Percentiles rank a stretch among this genome's conserved stretches.
Evolutionary conservation across 2,888 invertebrate genomes (phyloP).

Genomic region (Scaptomyza cyrtandrae): DNA sequence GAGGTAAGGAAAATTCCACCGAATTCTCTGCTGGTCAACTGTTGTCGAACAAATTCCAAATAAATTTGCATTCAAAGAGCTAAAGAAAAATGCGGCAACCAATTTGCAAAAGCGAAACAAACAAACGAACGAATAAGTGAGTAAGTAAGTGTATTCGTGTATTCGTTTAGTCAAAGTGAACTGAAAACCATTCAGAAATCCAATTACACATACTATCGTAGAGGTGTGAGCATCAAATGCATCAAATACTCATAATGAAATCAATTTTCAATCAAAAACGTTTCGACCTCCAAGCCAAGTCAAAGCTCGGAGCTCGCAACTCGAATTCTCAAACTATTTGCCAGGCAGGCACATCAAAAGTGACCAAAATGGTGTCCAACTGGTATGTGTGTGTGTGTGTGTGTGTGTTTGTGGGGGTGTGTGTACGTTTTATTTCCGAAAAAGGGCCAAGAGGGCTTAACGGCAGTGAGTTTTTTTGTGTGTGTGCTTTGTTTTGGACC

Average conservation of each 20-base stretch:
- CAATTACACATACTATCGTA: conserved; percentile 34
- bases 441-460: conserved; percentile 46
- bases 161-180: conserved; percentile 12
- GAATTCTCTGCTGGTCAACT: conserved; percentile 19
- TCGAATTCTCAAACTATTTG: conserved; percentile 5
- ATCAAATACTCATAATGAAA: conserved; percentile 78
- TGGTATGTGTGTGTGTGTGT: conserved; percentile 4
- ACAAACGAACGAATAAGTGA: background rate
- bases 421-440: conserved; percentile 50
- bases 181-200: conserved; percentile 18
- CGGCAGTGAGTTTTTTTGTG: conserved; percentile 27
- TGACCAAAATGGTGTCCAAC: conserved; percentile 42
- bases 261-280: conserved; percentile 83
- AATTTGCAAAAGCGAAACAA: conserved; percentile 51
- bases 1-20: conserved; percentile 23
- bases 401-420: conserved; percentile 4
- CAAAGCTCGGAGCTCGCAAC: conserved; percentile 18
- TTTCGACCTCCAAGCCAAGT: conserved; percentile 25
- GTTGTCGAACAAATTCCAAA: conserved; percentile 45
- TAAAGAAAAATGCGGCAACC: conserved; percentile 54
- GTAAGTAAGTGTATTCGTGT: conserved; percentile 1
- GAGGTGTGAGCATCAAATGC: conserved; percentile 53
- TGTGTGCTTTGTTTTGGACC: conserved; percentile 57
- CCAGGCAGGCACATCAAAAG: conserved; percentile 32
- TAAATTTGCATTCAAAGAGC: conserved; percentile 47